Evolutionary conservation across 2,113 vertebrate genomes (phyloP), one percentile per base, ranked within the genome.

Genomic region (Tenebrosternarchus preto): DNA sequence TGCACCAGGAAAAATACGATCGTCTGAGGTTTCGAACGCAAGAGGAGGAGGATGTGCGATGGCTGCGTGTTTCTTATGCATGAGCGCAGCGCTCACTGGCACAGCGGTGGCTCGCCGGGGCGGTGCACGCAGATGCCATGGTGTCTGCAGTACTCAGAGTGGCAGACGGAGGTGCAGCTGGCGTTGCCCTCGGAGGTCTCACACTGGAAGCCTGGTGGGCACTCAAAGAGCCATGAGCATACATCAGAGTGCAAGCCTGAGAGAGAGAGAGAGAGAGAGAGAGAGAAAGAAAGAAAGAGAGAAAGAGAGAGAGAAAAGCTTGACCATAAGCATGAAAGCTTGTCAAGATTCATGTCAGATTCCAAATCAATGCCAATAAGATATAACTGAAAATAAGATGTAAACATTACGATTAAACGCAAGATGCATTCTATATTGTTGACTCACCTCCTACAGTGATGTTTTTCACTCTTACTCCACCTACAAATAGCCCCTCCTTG

Each of bases 101-200:
- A 97, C 29, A 92, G 85, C 0, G 95, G 95, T 20, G 73, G 88
- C 0, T 88, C 91, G 4, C 77, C 91, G 0, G 69, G 87, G 5
- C 68, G 88, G 85, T 97, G 95, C 0, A 93, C 93, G 76, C 95
- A 97, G 90, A 96, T 93, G 86, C 95, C 95, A 0, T 93, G 91
- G 86, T 96, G 93, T 80, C 92, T 93, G 88, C 95, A 97, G 91
- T 93, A 91, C 84, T 83, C 85, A 0, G 81, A 89, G 88, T 92
- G 93, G 84, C 95, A 97, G 1, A 92, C 80, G 0, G 95, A 97
- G 25, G 91, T 93, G 77, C 95, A 97, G 90, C 85, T 93, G 61
- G 84, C 87, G 33, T 93, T 93, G 3, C 87, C 81, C 0, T 77
- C 85, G 0, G 77, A 16, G 0, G 87, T 24, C 63, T 85, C 63